Percentiles rank a stretch among this genome's conserved stretches.
phyloP scores from a whole-genome alignment of 2,797 vertebrate genomes.

The Xerus rutilus region DNA sequence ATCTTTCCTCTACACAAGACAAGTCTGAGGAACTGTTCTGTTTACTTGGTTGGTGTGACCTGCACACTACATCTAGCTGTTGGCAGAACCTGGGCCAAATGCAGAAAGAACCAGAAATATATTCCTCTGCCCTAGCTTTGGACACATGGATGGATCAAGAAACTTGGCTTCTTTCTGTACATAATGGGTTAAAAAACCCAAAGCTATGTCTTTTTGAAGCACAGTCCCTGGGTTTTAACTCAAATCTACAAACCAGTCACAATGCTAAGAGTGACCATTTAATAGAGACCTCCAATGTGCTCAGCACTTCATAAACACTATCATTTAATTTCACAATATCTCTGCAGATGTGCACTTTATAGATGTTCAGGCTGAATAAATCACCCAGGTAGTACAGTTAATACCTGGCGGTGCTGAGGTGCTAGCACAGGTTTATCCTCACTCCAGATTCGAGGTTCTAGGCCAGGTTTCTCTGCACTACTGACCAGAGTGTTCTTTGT shows the following conservation, averaged over 20 bases:
- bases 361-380: neutral
- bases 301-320: neutral
- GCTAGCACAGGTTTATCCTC: neutral
- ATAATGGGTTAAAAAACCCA: neutral
- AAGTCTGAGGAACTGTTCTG: neutral
- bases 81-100: constrained; percentile 5
- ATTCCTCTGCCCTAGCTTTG: neutral
- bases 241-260: neutral
- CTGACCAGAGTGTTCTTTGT: neutral
- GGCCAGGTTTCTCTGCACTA: neutral
- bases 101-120: neutral
- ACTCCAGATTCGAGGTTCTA: neutral
- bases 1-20: neutral
- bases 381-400: neutral
- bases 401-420: neutral
- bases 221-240: neutral
- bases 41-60: neutral
- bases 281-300: neutral
- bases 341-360: neutral
- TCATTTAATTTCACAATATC: neutral
- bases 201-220: neutral
- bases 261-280: neutral
- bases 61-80: neutral
- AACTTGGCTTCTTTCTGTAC: neutral
- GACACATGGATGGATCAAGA: neutral